Evolutionary conservation across 2,113 vertebrate species (phyloP), one percentile per base, ranked within the genome.

Genomic region (Aythya baeri): DNA sequence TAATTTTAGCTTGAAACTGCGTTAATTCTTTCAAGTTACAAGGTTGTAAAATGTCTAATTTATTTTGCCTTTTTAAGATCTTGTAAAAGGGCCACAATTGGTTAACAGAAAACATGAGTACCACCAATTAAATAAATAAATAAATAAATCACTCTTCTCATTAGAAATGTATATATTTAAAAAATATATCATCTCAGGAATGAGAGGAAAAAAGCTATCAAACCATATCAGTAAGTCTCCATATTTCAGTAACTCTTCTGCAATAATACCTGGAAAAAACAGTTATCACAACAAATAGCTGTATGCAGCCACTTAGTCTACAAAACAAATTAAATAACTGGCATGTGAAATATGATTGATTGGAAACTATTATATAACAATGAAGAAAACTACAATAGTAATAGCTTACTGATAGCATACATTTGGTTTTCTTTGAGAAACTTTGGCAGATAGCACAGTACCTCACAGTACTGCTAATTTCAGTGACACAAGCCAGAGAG

Each of bases 1-100:
- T 83, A 95, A 76, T 85, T 91, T 92, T 73, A 49, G 46, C 29
- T 85, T 73, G 21, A 41, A 72, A 85, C 3, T 52, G 21, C 13
- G 13, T 41, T 41, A 41, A 41, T 41, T 41, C 13, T 41, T 41
- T 41, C 41, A 41, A 41, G 41, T 41, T 41, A 41, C 41, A 41
- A 41, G 41, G 41, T 41, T 41, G 41, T 41, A 41, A 41, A 41
- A 41, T 41, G 41, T 41, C 41, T 41, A 41, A 41, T 41, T 41
- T 41, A 23, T 38, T 54, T n/a, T 17, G 8, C 1, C 1, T 29
- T 50, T 44, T 58, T 8, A 54, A 11, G 44, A 49, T 7, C 12
- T 65, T 59, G 20, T 34, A 76, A 6, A 54, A 54, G 13, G 59
- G 26, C 2, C 41, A 68, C 27, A 73, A 75, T 29, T 0, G 0